Percentiles rank a stretch among this genome's conserved stretches.
phyloP scores from a whole-genome alignment of 2,888 invertebrate species.

The Leptinotarsa peninsularis region DNA sequence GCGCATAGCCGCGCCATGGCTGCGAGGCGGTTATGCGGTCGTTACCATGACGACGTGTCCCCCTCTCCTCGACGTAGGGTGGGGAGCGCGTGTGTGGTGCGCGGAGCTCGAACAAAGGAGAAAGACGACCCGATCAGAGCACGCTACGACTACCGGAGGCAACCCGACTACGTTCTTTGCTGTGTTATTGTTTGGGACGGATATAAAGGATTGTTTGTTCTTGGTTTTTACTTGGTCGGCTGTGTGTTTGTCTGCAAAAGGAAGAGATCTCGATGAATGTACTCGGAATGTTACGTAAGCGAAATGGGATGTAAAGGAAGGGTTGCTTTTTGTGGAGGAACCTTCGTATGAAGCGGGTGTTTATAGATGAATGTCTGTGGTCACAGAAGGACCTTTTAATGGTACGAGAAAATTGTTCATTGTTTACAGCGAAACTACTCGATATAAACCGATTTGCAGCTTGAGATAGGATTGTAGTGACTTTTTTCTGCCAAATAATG shows the following conservation, averaged over 20 bases:
- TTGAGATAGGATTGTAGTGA: too few species aligned
- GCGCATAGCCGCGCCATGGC: slow-evolving; percentile 63
- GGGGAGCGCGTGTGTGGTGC: slow-evolving; percentile 38
- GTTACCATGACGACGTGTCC: slow-evolving; percentile 65
- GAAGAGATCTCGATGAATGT: slow-evolving; percentile 11
- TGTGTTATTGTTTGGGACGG: slow-evolving; percentile 34
- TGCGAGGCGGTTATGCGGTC: slow-evolving; percentile 68
- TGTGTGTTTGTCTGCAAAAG: slow-evolving; percentile 21
- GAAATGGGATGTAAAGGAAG: slow-evolving; percentile 4
- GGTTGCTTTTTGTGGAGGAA: slow-evolving; percentile 4
- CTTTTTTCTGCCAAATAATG: too few species aligned
- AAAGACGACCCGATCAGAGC: neutral
- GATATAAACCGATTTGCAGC: too few species aligned
- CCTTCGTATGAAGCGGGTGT: neutral
- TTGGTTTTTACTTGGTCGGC: slow-evolving; percentile 21
- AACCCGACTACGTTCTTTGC: slow-evolving; percentile 36
- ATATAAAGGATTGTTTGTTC: slow-evolving; percentile 34
- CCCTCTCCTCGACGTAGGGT: slow-evolving; percentile 37
- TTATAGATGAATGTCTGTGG: neutral
- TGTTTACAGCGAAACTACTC: too few species aligned
- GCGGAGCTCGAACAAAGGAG: slow-evolving; percentile 32
- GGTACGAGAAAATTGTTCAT: neutral
- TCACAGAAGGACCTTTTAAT: neutral
- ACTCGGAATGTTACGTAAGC: slow-evolving; percentile 8
- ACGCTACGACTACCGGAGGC: slow-evolving; percentile 31